Evolutionary conservation across 2,888 invertebrate genomes (phyloP).

Genomic region (Drosophila vallismaia): DNA sequence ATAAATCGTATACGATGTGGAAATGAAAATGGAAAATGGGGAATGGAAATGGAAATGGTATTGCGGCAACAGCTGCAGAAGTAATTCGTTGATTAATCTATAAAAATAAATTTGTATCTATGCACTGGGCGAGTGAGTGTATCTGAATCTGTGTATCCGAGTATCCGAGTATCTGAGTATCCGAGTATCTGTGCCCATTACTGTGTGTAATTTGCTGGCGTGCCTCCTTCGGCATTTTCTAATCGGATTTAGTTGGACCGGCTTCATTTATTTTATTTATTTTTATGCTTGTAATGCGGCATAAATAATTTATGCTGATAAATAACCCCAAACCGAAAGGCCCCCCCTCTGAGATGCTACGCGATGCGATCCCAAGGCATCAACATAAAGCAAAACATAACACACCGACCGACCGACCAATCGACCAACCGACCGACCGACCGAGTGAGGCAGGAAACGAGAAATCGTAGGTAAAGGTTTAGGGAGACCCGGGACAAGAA

Average conservation of each 20-base stretch:
- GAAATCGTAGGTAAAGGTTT: slow-evolving; percentile 14
- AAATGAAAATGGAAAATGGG: slow-evolving; percentile 27
- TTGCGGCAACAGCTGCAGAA: slow-evolving; percentile 51
- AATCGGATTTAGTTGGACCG: slow-evolving; percentile 75
- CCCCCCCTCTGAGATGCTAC: slow-evolving; percentile 32
- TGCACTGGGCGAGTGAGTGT: slow-evolving; percentile 5
- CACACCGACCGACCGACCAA: background rate
- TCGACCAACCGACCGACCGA: background rate
- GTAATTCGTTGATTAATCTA: slow-evolving; percentile 75
- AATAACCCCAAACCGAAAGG: slow-evolving; percentile 66
- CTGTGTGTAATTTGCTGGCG: slow-evolving; percentile 12
- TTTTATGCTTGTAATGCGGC: slow-evolving; percentile 82
- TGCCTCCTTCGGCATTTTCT: slow-evolving; percentile 63
- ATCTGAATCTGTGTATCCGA: background rate
- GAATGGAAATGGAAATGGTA: slow-evolving; percentile 17
- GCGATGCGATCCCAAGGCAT: slow-evolving; percentile 40
- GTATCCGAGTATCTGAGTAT: slow-evolving; percentile 3
- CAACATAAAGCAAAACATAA: slow-evolving; percentile 48
- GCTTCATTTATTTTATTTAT: slow-evolving; percentile 80
- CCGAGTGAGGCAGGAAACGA: slow-evolving; percentile 27
- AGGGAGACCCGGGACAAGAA: slow-evolving; percentile 11
- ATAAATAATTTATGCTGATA: slow-evolving; percentile 81
- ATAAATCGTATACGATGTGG: slow-evolving; percentile 60
- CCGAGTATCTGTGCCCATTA: slow-evolving; percentile 11
- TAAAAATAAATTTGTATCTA: slow-evolving; percentile 75